phyloP scores from a whole-genome alignment of 2,113 vertebrate genomes.

The Toxostoma redivivum region DNA sequence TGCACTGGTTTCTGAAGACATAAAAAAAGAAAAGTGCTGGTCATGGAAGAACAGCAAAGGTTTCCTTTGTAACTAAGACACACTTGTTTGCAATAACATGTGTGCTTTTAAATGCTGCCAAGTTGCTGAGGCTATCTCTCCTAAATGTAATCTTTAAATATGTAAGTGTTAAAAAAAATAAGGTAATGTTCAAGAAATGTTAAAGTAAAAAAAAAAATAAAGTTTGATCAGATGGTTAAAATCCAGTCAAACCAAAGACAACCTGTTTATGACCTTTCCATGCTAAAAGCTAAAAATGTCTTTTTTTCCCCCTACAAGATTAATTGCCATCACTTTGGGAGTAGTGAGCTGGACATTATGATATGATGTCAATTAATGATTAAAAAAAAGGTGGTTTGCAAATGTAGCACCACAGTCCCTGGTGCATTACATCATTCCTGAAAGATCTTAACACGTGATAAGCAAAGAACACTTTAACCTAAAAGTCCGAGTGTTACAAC shows the following conservation, averaged over 20 bases:
- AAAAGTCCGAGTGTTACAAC: slow-evolving; percentile 45
- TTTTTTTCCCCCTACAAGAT: not conserved
- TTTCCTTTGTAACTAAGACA: slow-evolving; percentile 41
- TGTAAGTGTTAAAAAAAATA: slow-evolving; percentile 49
- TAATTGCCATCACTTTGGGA: slow-evolving; percentile 42
- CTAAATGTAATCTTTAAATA: slow-evolving; percentile 21
- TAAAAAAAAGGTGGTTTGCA: slow-evolving; percentile 52
- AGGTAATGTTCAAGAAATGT: slow-evolving; percentile 30
- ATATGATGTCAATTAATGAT: slow-evolving; percentile 57
- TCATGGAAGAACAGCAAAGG: not conserved
- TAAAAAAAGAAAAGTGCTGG: not conserved
- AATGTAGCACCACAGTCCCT: slow-evolving; percentile 14
- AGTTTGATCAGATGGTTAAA: slow-evolving; percentile 42
- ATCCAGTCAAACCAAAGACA: slow-evolving; percentile 32
- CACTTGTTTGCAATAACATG: slow-evolving; percentile 30
- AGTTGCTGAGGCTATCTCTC: slow-evolving; percentile 31
- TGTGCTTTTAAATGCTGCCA: slow-evolving; percentile 32
- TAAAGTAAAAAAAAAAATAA: not conserved
- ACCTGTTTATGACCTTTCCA: slow-evolving; percentile 33
- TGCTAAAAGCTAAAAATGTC: slow-evolving; percentile 38
- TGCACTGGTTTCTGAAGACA: not conserved
- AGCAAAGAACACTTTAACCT: slow-evolving; percentile 51
- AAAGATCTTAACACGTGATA: slow-evolving; percentile 45
- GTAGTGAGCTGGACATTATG: slow-evolving; percentile 40
- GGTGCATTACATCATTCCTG: slow-evolving; percentile 39